A percentile compares a stretch with the other conserved stretches of the same genome.
These are phyloP conservation scores for Lepidurus apus DNA, from an alignment of 1,140 invertebrate species.

Conservation along the genomic window DNA sequence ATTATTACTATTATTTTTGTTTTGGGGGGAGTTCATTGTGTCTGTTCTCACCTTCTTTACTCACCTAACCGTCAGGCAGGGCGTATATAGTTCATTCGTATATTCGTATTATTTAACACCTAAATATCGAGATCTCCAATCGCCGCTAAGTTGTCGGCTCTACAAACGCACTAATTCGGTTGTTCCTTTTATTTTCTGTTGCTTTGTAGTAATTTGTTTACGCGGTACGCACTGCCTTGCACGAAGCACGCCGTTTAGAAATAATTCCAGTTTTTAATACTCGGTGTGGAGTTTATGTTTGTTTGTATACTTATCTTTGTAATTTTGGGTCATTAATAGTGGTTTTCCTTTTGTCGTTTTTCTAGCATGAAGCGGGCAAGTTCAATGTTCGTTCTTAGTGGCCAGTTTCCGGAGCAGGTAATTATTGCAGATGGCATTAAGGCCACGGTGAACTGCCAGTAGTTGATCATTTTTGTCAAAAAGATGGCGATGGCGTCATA, in stretches of 20 bases:
- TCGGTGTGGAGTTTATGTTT: neutral
- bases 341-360: constrained; percentile 39
- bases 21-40: too few relatives aligned
- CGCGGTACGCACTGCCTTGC: constrained; percentile 31
- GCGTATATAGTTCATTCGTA: too few relatives aligned
- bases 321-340: constrained; percentile 31
- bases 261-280: constrained; percentile 17
- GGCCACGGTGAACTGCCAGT: too few relatives aligned
- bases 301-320: constrained; percentile 29
- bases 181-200: neutral
- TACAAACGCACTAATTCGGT: neutral
- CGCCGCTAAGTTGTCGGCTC: too few relatives aligned
- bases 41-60: too few relatives aligned
- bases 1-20: too few relatives aligned
- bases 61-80: too few relatives aligned
- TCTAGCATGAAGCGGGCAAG: constrained; percentile 60
- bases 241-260: neutral
- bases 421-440: neutral
- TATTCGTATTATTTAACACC: too few relatives aligned
- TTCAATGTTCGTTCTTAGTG: constrained; percentile 57
- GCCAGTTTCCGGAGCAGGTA: constrained; percentile 42
- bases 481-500: too few relatives aligned
- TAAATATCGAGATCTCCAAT: too few relatives aligned
- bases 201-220: constrained; percentile 33
- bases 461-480: too few relatives aligned